These are phyloP conservation scores for Hemibagrus wyckioides DNA, from an alignment of 2,113 vertebrate species.

Conservation along the genomic window DNA sequence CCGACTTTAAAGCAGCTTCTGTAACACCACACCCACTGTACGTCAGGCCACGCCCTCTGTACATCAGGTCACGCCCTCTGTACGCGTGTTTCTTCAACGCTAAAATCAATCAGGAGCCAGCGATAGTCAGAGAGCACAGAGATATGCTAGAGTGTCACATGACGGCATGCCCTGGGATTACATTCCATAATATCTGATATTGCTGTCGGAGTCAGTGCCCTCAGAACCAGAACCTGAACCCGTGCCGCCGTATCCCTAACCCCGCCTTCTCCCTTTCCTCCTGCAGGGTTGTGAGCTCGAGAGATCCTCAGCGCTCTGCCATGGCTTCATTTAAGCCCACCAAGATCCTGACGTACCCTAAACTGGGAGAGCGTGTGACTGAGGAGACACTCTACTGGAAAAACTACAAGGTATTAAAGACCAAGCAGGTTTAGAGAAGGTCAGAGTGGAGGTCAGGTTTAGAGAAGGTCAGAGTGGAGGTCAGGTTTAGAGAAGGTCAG, in stretches of 20 bases:
- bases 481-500: too few relatives aligned
- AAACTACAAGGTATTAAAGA: conserved; percentile 82
- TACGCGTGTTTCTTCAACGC: too few relatives aligned
- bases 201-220: background rate
- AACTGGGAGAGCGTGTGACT: conserved; percentile 89
- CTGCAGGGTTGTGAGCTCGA: background rate
- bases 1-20: too few relatives aligned
- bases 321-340: conserved; percentile 91
- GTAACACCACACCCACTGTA: too few relatives aligned
- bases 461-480: too few relatives aligned
- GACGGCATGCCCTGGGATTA: background rate
- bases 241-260: background rate
- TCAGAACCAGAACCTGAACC: background rate
- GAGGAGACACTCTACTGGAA: conserved; percentile 94
- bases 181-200: background rate
- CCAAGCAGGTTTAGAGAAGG: background rate
- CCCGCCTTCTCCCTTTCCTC: background rate
- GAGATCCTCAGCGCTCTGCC: background rate
- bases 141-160: background rate
- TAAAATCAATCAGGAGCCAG: too few relatives aligned
- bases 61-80: background rate
- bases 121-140: too few relatives aligned
- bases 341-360: conserved; percentile 79
- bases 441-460: too few relatives aligned
- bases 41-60: too few relatives aligned